A percentile compares a stretch with the other conserved stretches of the same genome.
Conservation (phyloP, 2,113 vertebrate genomes). For the human (Homo sapiens) region DNA sequence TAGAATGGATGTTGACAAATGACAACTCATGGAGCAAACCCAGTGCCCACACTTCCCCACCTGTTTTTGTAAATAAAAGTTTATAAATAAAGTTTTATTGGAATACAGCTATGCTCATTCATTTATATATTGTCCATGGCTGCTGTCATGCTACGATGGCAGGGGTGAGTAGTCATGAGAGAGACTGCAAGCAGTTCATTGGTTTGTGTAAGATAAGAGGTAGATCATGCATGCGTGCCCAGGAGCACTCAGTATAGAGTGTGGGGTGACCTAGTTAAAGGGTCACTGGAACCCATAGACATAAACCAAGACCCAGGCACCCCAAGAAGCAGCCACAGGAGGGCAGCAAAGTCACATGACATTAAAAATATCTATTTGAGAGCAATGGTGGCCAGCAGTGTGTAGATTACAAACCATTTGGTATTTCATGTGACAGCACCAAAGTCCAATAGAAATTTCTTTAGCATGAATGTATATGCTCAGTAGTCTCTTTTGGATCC, state of each 20-base stretch:
- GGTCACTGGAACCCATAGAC: background rate
- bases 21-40: accelerated
- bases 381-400: background rate
- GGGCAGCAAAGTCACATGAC: slow-evolving; percentile 79
- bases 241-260: background rate
- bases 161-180: background rate
- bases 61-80: background rate
- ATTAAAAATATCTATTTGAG: background rate
- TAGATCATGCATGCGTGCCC: accelerated
- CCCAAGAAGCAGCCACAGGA: slow-evolving; percentile 76
- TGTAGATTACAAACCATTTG: background rate
- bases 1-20: background rate
- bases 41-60: background rate
- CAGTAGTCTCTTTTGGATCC: background rate
- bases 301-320: slow-evolving; percentile 2
- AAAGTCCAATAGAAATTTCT: background rate
- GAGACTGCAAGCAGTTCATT: background rate
- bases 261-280: background rate
- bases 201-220: background rate
- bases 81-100: slow-evolving; percentile 44
- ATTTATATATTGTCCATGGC: background rate
- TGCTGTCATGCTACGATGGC: background rate
- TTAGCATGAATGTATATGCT: background rate
- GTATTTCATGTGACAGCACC: background rate
- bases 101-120: background rate